Conservation (phyloP, 1,140 invertebrate genomes). For the Goniozus legneri region DNA sequence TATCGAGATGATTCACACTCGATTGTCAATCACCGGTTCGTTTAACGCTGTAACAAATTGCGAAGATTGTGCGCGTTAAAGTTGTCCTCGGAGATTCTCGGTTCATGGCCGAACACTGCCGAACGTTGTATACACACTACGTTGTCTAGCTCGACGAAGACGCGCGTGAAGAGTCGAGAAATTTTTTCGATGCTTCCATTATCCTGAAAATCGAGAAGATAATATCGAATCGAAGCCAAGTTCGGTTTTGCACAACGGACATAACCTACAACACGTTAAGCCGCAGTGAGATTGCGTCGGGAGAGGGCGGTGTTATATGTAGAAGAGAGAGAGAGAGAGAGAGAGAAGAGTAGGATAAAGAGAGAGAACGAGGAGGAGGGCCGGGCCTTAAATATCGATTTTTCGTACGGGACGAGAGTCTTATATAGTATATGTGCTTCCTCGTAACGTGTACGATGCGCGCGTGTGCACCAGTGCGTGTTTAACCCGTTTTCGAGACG, state of each 20-base stretch:
- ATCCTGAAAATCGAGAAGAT: too few species aligned
- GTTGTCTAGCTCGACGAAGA: constrained; percentile 6
- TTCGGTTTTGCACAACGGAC: neutral
- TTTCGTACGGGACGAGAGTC: constrained; percentile 31
- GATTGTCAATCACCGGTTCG: too few species aligned
- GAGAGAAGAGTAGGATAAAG: too few species aligned
- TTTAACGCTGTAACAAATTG: too few species aligned
- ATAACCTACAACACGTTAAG: neutral
- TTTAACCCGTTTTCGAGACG: too few species aligned
- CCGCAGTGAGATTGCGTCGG: neutral
- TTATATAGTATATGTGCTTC: too few species aligned
- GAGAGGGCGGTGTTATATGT: constrained; percentile 24
- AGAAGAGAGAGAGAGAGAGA: constrained; percentile 19
- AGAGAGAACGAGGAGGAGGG: constrained; percentile 25
- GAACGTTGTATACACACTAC: constrained; percentile 12
- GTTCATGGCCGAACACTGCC: constrained; percentile 19
- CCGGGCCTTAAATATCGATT: constrained; percentile 45
- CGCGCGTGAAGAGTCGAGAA: constrained; percentile 2
- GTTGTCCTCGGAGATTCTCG: constrained; percentile 26
- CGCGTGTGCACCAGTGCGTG: too few species aligned
- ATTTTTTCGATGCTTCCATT: too few species aligned
- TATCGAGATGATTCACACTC: too few species aligned
- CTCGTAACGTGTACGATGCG: too few species aligned
- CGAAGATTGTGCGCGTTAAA: too few species aligned
- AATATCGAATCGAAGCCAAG: too few species aligned